Percentiles rank a stretch among this genome's conserved stretches.
Evolutionary conservation across 2,888 invertebrate genomes (phyloP).

Genomic region (Mechanitis mazaeus): DNA sequence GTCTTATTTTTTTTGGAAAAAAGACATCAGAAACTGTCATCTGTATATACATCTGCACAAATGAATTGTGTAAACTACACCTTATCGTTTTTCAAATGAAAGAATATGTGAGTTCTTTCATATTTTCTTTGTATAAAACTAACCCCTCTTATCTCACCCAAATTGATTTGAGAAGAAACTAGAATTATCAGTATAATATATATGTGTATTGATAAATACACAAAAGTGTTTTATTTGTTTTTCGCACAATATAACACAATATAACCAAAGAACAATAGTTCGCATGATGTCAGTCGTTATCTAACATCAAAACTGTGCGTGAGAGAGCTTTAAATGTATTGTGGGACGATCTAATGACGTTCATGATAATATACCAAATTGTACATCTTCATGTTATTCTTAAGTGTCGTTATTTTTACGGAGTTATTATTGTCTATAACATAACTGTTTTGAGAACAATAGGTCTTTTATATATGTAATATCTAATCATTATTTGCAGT

Average conservation of each 20-base stretch:
- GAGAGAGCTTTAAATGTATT: slow-evolving; percentile 30
- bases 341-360: slow-evolving; percentile 35
- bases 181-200: too few relatives aligned
- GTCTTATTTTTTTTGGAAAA: too few relatives aligned
- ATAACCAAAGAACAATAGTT: slow-evolving; percentile 28
- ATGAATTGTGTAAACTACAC: too few relatives aligned
- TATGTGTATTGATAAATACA: too few relatives aligned
- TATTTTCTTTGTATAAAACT: too few relatives aligned
- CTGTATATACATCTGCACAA: too few relatives aligned
- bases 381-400: slow-evolving; percentile 12
- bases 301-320: slow-evolving; percentile 34
- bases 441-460: background rate
- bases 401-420: slow-evolving; percentile 11
- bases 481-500: too few relatives aligned
- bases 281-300: slow-evolving; percentile 48
- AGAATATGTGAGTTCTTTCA: too few relatives aligned
- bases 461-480: background rate
- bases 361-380: slow-evolving; percentile 22
- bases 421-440: background rate
- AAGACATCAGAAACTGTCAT: too few relatives aligned
- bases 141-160: too few relatives aligned
- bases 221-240: slow-evolving; percentile 1
- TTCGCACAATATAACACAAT: slow-evolving; percentile 15
- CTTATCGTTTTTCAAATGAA: too few relatives aligned
- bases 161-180: too few relatives aligned